A percentile compares a stretch with the other conserved stretches of the same genome.
Conservation (phyloP, 37 sponge, comb jelly and placozoan genomes). For the Ephydatia muelleri region DNA sequence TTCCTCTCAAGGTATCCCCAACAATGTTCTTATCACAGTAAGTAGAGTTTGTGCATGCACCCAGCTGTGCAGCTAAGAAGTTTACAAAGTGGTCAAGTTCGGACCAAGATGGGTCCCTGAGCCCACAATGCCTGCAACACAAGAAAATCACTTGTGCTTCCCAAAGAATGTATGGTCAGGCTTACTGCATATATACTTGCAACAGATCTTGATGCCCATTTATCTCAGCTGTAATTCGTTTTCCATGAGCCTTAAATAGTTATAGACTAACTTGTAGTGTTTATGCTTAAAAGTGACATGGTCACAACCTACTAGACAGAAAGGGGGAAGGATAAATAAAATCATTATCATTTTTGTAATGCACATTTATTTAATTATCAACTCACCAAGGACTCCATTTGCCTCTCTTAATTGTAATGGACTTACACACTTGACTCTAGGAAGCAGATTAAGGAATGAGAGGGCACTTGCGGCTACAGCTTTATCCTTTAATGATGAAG, state of each 20-base stretch:
- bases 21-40: slow-evolving; percentile 56
- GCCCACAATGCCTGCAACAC: slow-evolving; percentile 50
- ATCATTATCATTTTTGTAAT: background rate
- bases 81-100: slow-evolving; percentile 82
- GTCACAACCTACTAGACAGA: background rate
- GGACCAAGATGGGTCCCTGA: slow-evolving; percentile 83
- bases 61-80: slow-evolving; percentile 82
- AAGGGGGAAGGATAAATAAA: background rate
- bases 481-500: too few relatives aligned
- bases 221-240: background rate
- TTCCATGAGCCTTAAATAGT: background rate
- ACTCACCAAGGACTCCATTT: background rate
- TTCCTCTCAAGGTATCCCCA: slow-evolving; percentile 48
- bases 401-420: slow-evolving; percentile 1
- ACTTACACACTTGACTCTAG: slow-evolving; percentile 36
- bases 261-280: background rate
- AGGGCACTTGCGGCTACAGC: too few relatives aligned
- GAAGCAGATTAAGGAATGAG: slow-evolving; percentile 35
- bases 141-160: too few relatives aligned
- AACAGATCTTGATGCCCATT: background rate
- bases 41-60: slow-evolving; percentile 61
- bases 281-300: background rate
- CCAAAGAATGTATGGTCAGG: background rate
- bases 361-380: background rate
- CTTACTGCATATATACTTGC: background rate